Base-by-base conservation (phyloP, 2,888 invertebrate genomes). In the Sthenelais limicola region DNA sequence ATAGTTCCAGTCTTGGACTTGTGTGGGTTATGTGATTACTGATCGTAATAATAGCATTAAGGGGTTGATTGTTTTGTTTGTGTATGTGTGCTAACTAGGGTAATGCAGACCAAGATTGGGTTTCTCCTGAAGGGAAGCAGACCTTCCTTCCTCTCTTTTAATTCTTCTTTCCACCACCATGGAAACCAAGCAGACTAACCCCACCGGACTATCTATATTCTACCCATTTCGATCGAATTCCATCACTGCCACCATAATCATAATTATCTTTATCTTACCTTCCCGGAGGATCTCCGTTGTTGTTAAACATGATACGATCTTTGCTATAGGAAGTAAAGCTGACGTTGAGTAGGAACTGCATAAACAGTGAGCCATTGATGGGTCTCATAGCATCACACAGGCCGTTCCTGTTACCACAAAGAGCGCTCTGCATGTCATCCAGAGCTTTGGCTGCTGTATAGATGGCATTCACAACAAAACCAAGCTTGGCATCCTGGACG, bases 391-490 rank as follows among this genome's bases (percentile, higher is more conserved):
- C 91, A 12, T 90, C 89, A 86, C 93, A 94, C 48, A 91, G 86
- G 24, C 91, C 86, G 66, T 73, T 15, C n/a, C 35, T 47, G 32
- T 52, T 48, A 21, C 33, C 33, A 56, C 77, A 77, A n/a, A 91
- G 84, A 75, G 91, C 91, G 79, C 89, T 89, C 77, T 91, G 91
- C 92, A 93, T 92, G 80, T 90, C 90, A 84, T 93, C 92, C 67
- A 94, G 89, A 9, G 92, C 94, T 83, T 92, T 90, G 7, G 93
- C 94, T 87, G 94, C 91, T 2, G 93, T 92, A 88, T 92, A 91
- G 78, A 94, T 91, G 2, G 94, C 92, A 86, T 93, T 93, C 82
- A 92, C 92, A 48, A 94, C 93, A 84, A 94, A 93, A 79, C 92
- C 92, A 85, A 94, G 90, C 88, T 94, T 94, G 24, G 93, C 92